phyloP scores from a whole-genome alignment of 2,888 invertebrate genomes.

The Stenichneumon culpator region DNA sequence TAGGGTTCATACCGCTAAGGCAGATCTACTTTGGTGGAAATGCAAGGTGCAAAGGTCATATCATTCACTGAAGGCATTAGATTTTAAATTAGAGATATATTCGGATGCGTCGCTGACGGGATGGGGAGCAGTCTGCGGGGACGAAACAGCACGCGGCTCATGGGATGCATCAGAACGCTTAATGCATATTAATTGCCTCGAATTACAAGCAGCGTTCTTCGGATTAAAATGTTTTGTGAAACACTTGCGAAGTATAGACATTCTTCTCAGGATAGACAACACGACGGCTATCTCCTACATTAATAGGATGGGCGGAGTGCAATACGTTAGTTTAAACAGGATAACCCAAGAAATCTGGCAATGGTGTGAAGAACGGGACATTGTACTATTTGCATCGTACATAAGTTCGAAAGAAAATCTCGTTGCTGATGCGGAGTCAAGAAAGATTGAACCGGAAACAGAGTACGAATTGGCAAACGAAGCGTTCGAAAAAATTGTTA shows the following conservation, averaged over 20 bases:
- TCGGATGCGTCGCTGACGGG: slow-evolving; percentile 3
- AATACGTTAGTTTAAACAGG: too few species aligned
- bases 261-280: too few species aligned
- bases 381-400: too few species aligned
- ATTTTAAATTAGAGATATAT: background rate
- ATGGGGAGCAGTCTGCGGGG: background rate
- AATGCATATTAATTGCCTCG: too few species aligned
- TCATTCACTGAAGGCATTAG: background rate
- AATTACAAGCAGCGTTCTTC: too few species aligned
- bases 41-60: background rate
- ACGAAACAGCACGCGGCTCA: too few species aligned
- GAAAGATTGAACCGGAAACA: slow-evolving; percentile 38
- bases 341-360: slow-evolving; percentile 45
- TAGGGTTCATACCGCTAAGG: slow-evolving; percentile 36
- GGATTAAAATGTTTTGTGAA: too few species aligned
- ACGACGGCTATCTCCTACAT: too few species aligned
- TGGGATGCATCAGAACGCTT: too few species aligned
- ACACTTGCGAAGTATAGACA: too few species aligned
- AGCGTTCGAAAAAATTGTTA: slow-evolving; percentile 21
- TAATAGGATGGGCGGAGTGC: too few species aligned
- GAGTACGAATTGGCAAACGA: slow-evolving; percentile 41
- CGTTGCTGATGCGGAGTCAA: slow-evolving; percentile 45
- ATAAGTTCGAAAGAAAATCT: slow-evolving; percentile 50
- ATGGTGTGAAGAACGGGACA: slow-evolving; percentile 60
- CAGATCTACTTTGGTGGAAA: slow-evolving; percentile 25